Conservation (phyloP, 2,113 vertebrate genomes). For the Gulo gulo region DNA sequence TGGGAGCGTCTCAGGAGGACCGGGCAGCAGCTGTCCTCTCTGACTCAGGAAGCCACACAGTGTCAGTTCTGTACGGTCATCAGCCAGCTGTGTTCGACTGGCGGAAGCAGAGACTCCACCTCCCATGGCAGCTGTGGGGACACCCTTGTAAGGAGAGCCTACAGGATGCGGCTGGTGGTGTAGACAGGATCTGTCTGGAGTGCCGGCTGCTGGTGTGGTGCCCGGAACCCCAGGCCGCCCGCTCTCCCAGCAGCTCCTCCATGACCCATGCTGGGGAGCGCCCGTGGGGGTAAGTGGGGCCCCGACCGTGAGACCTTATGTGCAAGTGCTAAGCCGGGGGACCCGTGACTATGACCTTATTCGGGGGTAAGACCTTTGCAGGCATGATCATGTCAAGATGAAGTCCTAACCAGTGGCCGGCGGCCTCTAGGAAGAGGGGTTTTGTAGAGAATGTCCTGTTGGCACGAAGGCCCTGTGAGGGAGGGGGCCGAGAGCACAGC, state of each 20-base stretch:
- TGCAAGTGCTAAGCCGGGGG: not conserved
- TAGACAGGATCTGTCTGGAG: not conserved
- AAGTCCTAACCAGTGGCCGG: not conserved
- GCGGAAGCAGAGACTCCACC: not conserved
- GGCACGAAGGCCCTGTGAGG: not conserved
- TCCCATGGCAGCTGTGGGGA: not conserved
- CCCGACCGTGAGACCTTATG: not conserved
- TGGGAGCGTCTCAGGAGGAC: not conserved
- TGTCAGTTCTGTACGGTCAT: not conserved
- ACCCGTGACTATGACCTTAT: not conserved
- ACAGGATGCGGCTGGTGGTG: not conserved
- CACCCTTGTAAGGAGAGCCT: not conserved
- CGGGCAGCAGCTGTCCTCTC: not conserved
- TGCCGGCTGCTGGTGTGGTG: not conserved
- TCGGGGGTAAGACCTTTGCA: not conserved
- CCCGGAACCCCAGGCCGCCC: not conserved
- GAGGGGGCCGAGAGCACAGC: not conserved
- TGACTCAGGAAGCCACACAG: not conserved
- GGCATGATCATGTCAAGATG: not conserved
- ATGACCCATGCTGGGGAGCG: not conserved
- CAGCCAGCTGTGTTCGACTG: not conserved
- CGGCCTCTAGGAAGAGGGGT: not conserved
- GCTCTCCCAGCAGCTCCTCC: not conserved
- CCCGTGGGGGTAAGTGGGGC: not conserved
- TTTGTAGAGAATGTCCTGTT: not conserved